Conservation (phyloP, 1,140 invertebrate genomes). For the Berghia stephanieae region DNA sequence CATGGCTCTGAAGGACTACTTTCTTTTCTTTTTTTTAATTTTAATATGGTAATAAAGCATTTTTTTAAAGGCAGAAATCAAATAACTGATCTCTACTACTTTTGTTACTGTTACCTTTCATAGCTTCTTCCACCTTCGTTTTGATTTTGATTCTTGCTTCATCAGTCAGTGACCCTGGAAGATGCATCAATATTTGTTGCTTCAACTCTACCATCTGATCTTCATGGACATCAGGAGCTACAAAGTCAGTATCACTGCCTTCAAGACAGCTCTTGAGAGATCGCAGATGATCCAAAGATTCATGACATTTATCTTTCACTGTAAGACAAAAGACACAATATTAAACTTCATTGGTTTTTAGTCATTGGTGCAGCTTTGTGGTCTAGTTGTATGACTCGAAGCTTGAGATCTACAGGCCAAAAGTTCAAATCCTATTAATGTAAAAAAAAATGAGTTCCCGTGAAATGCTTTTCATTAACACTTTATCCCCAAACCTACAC, state of each 20-base stretch:
- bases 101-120: constrained; percentile 35
- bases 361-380: constrained; percentile 27
- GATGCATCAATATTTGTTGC: constrained; percentile 48
- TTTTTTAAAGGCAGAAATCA: background rate
- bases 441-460: constrained; percentile 7
- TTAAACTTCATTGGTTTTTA: constrained; percentile 15
- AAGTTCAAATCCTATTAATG: constrained; percentile 1
- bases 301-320: constrained; percentile 39
- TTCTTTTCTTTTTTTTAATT: no score
- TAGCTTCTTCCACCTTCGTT: constrained; percentile 36
- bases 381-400: background rate
- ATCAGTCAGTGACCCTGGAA: constrained; percentile 42
- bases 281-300: constrained; percentile 41
- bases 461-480: no score
- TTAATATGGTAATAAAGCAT: no score
- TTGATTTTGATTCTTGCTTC: constrained; percentile 37
- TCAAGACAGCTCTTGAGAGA: constrained; percentile 43
- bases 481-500: no score
- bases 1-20: no score
- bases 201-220: constrained; percentile 36
- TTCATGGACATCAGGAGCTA: constrained; percentile 31
- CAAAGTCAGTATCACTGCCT: constrained; percentile 37
- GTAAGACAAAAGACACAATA: constrained; percentile 21
- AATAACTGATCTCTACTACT: background rate
- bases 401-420: constrained; percentile 12